Percentiles rank a stretch among this genome's conserved stretches.
Evolutionary conservation across 1,140 invertebrate species (phyloP).

Genomic region (Heliconius hewitsoni): DNA sequence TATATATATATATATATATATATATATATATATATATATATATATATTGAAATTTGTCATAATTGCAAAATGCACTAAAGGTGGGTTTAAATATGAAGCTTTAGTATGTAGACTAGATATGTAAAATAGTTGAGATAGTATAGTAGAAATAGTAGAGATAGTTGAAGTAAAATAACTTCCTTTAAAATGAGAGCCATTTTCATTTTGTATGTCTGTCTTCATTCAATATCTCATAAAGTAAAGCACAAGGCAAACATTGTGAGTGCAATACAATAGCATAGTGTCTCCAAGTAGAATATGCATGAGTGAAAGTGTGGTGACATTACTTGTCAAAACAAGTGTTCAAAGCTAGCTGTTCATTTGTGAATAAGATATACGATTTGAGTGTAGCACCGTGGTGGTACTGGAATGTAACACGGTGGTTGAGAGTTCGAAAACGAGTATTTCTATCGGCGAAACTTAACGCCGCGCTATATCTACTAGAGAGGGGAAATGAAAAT

Average conservation of each 20-base stretch:
- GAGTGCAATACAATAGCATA: neutral
- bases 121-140: neutral
- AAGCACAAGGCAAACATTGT: neutral
- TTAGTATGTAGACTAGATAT: neutral
- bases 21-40: too few relatives aligned
- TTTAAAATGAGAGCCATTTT: neutral
- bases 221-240: neutral
- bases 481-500: too few relatives aligned
- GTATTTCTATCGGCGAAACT: neutral
- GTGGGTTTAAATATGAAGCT: too few relatives aligned
- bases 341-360: neutral
- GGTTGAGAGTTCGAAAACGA: neutral
- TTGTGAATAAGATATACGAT: neutral
- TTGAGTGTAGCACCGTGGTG: neutral
- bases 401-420: neutral
- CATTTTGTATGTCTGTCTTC: neutral
- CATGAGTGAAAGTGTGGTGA: conserved; percentile 30
- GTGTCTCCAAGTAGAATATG: conserved; percentile 28
- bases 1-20: too few relatives aligned
- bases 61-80: too few relatives aligned
- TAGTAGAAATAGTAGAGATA: neutral
- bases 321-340: conserved; percentile 23
- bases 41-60: too few relatives aligned
- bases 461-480: neutral
- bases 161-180: neutral